Evolutionary conservation across 2,888 invertebrate species (phyloP), one percentile per base, ranked within the genome.

Genomic region (Himalopsyche japonica): DNA sequence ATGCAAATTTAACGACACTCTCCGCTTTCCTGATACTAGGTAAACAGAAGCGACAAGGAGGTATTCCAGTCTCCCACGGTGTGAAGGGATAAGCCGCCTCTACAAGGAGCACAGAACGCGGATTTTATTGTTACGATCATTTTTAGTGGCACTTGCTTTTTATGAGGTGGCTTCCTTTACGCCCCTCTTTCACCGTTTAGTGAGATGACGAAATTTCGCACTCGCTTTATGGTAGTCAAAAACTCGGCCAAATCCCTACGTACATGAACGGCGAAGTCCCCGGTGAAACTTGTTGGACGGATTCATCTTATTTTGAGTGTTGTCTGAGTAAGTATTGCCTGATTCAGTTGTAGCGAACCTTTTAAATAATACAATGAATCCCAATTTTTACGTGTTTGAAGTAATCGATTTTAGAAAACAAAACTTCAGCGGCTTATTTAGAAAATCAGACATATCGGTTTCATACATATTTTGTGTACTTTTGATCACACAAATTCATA

Each of bases 61-160:
- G 34, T 34, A 76, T 18, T 1, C 24, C 48, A n/a, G 76, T 76
- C 43, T 81, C 47, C 80, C 77, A 43, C 82, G 57, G 79, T 78
- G 82, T 64, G 76, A 78, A 82, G 82, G 76, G 84, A 84, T 84
- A 80, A 84, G 64, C 70, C 48, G 43, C 15, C 12, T 27, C 24
- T 70, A 80, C 82, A 47, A 47, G 85, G 82, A 76, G 82, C 82
- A 48, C 84, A 84, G 83, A 85, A 87, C 87, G 87, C 83, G 85
- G 85, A 86, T 85, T 87, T 87, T 87, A 87, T 86, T 87, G 87
- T 87, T 86, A 87, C 87, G 87, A 87, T 85, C 87, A 85, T 85
- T 86, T 87, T 87, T 87, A 87, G 87, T 87, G 86, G 85, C 86
- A 87, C 82, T 87, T 87, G 82, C 84, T 87, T 87, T 87, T 87